Evolutionary conservation across 2,797 vertebrate species (phyloP), one percentile per base, ranked within the genome.

Genomic region (Epinephelus malabaricus): DNA sequence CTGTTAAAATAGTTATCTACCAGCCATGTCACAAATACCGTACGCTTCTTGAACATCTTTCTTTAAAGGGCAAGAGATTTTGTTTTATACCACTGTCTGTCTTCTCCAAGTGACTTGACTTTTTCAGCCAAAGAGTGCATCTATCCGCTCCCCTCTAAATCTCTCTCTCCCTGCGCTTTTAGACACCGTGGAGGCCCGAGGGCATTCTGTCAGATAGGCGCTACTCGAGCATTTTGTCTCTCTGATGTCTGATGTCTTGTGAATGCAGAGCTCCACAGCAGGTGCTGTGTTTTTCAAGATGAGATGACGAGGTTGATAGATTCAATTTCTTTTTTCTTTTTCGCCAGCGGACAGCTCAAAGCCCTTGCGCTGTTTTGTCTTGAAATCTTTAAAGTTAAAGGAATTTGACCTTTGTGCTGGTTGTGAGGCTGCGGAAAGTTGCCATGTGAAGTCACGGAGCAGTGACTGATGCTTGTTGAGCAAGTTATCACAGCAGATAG

Each of bases 201-300:
- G 93, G 91, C 90, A 81, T 84, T 76, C 79, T 88, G 87, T 91
- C 92, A 89, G 81, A 86, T 74, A 78, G 81, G 88, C 63, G 50
- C 77, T 72, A 70, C 90, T 81, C 73, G 38, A 55, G 60, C 70
- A 56, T 85, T 93, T 92, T 88, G 89, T 93, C 90, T 89, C 82
- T 82, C 40, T 43, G 40, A 43, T 43, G 46, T 47, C 79, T 86
- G 76, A 82, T 89, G 88, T 89, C 75, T 87, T 72, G 49, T 61
- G 78, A 91, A 91, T 80, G 73, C 79, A 72, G 56, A 83, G 81
- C 79, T 84, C 63, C 74, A 49, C 58, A 55, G 86, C 88, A 92
- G 83, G 82, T 86, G 88, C 79, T 67, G 56, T 74, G 59, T 82
- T 77, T 79, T 86, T 76, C 23, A 64, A 74, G 73, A 84, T 47